A percentile compares a stretch with the other conserved stretches of the same genome.
Conservation (phyloP, 2,888 invertebrate genomes). For the Eupithecia pulchellata region DNA sequence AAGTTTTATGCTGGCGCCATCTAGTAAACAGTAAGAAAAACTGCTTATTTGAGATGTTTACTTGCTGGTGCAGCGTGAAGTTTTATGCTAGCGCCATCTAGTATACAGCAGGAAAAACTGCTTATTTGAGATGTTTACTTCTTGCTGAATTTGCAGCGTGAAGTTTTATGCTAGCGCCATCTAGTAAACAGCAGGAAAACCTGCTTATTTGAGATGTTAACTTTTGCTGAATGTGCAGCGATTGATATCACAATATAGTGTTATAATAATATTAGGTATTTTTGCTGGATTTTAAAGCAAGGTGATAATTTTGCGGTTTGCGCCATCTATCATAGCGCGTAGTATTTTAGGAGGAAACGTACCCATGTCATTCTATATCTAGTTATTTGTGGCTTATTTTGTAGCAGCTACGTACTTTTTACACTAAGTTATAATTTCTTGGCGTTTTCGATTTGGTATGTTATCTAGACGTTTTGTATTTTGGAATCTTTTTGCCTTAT, state of each 20-base stretch:
- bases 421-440: neutral
- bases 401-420: neutral
- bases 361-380: too few relatives aligned
- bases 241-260: neutral
- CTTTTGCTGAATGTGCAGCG: too few relatives aligned
- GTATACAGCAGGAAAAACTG: neutral
- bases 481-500: neutral
- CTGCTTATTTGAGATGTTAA: neutral
- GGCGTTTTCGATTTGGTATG: neutral
- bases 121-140: neutral
- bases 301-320: neutral
- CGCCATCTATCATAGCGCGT: neutral
- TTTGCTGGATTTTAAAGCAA: neutral
- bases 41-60: neutral
- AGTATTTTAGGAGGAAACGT: neutral
- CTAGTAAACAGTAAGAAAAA: neutral
- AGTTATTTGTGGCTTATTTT: neutral
- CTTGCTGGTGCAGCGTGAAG: too few relatives aligned
- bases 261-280: too few relatives aligned
- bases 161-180: slow-evolving; percentile 1
- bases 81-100: too few relatives aligned
- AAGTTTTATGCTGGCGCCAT: slow-evolving; percentile 1
- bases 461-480: neutral
- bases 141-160: neutral
- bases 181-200: neutral